Conservation (phyloP, 2,797 vertebrate species). For the Sebastiscus tertius region DNA sequence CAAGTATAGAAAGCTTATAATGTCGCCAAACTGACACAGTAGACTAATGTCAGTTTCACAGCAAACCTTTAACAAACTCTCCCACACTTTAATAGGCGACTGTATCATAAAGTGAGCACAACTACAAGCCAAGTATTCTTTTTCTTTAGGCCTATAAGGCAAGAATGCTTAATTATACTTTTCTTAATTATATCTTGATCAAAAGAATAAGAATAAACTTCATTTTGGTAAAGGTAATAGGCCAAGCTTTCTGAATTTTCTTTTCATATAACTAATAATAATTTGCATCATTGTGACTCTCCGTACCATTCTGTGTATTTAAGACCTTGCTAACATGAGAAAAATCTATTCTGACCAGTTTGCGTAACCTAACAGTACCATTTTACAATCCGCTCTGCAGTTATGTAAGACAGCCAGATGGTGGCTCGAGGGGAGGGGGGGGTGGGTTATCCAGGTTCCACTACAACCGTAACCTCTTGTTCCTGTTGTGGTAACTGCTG, state of each 20-base stretch:
- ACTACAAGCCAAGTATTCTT: too few relatives aligned
- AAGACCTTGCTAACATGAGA: not conserved
- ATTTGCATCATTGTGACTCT: not conserved
- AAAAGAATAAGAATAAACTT: too few relatives aligned
- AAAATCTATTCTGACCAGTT: not conserved
- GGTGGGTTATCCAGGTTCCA: slow-evolving; percentile 39
- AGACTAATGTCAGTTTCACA: too few relatives aligned
- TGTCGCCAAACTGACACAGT: not conserved
- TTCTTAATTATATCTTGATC: too few relatives aligned
- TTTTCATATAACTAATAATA: not conserved
- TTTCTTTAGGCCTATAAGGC: too few relatives aligned
- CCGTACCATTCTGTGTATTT: too few relatives aligned
- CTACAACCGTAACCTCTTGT: slow-evolving; percentile 25
- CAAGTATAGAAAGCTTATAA: not conserved
- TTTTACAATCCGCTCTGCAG: slow-evolving; percentile 14
- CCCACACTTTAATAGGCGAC: too few relatives aligned
- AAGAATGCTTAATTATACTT: too few relatives aligned
- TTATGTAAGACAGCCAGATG: slow-evolving; percentile 77
- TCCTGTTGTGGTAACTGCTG: slow-evolving; percentile 14
- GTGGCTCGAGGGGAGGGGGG: slow-evolving; percentile 39
- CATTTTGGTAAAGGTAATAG: not conserved
- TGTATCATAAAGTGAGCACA: too few relatives aligned
- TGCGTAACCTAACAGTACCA: not conserved
- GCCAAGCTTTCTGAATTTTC: not conserved
- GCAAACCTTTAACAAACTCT: too few relatives aligned